phyloP scores from a whole-genome alignment of 2,888 invertebrate genomes.

The Idaea dimidiata region DNA sequence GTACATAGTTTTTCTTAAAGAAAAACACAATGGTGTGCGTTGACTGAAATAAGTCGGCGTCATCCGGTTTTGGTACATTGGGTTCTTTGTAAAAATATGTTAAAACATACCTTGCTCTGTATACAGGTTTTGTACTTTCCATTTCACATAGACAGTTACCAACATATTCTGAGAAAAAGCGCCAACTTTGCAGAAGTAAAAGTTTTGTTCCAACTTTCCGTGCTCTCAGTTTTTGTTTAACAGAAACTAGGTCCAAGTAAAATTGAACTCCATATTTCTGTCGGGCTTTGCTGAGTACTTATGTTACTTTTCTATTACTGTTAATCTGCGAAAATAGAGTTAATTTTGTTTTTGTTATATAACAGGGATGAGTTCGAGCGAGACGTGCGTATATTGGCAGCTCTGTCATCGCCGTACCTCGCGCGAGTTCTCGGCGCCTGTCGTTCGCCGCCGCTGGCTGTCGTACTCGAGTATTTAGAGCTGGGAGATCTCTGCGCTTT shows the following conservation, averaged over 20 bases:
- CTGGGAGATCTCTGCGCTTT: constrained; percentile 92
- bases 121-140: background rate
- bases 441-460: constrained; percentile 87
- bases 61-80: no score
- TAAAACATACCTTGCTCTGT: no score
- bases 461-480: constrained; percentile 91
- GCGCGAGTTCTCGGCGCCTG: constrained; percentile 89
- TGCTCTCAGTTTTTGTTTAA: background rate
- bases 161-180: background rate
- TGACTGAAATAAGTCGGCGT: no score
- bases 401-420: constrained; percentile 89
- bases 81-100: background rate
- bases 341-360: background rate
- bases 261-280: background rate
- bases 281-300: no score
- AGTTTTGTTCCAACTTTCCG: background rate
- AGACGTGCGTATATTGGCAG: constrained; percentile 91
- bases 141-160: background rate
- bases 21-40: no score
- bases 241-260: background rate
- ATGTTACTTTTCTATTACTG: no score
- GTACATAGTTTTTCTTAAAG: no score
- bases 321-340: no score
- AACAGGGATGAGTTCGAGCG: constrained; percentile 90
- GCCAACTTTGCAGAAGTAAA: background rate